A percentile compares a stretch with the other conserved stretches of the same genome.
Evolutionary conservation across 2,113 vertebrate genomes (phyloP).

Genomic region (Cynoglossus semilaevis): DNA sequence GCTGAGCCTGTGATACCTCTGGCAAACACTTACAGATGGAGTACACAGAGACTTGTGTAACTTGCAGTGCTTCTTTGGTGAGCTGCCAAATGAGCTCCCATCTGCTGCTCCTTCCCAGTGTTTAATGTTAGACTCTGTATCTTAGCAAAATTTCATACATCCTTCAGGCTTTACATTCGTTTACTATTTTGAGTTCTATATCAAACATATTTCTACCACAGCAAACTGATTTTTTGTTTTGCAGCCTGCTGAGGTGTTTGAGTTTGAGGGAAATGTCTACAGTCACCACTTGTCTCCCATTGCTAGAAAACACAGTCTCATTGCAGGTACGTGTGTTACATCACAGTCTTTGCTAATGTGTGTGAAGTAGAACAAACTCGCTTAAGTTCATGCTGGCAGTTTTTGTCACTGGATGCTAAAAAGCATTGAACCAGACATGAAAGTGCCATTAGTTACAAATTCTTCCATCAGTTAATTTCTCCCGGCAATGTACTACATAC

Average conservation of each 20-base stretch:
- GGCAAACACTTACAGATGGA: constrained; percentile 57
- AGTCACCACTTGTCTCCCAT: constrained; percentile 94
- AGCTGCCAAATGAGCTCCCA: constrained; percentile 30
- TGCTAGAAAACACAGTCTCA: constrained; percentile 90
- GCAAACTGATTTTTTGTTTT: constrained; percentile 4
- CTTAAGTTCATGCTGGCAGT: not conserved
- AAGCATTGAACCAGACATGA: not conserved
- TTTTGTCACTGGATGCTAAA: not conserved
- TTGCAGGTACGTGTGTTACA: constrained; percentile 83
- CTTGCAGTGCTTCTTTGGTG: constrained; percentile 27
- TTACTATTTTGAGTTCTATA: not conserved
- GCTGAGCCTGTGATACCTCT: constrained; percentile 34
- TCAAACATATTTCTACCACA: not conserved
- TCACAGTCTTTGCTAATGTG: constrained; percentile 1
- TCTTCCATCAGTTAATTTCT: constrained; percentile 4
- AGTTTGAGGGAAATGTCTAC: constrained; percentile 91
- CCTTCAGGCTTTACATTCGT: not conserved
- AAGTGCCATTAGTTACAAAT: not conserved
- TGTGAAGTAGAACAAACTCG: not conserved
- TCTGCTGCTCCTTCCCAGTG: constrained; percentile 16
- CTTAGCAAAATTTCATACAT: not conserved
- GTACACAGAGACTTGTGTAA: constrained; percentile 59
- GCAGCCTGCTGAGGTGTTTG: constrained; percentile 88
- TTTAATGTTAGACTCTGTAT: constrained; percentile 3
- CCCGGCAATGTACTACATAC: not conserved